A percentile compares a stretch with the other conserved stretches of the same genome.
Conservation (phyloP, 1,140 invertebrate genomes). For the Zaprionus inermis region DNA sequence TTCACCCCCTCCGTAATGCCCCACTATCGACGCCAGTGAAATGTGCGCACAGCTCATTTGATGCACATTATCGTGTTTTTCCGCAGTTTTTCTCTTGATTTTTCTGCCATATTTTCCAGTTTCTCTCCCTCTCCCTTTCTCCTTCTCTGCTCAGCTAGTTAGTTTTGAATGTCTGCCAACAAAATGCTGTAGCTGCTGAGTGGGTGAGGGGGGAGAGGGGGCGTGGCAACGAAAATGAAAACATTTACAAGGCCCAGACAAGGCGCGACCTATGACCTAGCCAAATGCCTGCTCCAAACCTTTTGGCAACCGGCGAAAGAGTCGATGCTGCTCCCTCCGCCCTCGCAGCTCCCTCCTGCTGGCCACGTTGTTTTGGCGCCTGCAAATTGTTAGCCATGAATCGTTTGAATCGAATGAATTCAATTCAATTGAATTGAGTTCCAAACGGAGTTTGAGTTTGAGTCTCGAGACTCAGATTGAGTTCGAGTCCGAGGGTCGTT, state of each 20-base stretch:
- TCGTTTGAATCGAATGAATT: slow-evolving; percentile 53
- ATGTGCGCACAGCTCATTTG: slow-evolving; percentile 81
- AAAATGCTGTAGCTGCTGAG: not conserved
- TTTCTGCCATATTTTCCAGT: slow-evolving; percentile 1
- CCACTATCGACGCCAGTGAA: slow-evolving; percentile 58
- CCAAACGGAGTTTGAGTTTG: slow-evolving; percentile 23
- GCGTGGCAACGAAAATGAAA: slow-evolving; percentile 58
- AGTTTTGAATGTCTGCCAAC: slow-evolving; percentile 73
- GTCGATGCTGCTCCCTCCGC: too few relatives aligned
- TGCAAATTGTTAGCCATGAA: slow-evolving; percentile 77
- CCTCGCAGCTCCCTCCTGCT: too few relatives aligned
- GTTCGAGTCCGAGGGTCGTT: slow-evolving; percentile 38
- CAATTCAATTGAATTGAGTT: slow-evolving; percentile 57
- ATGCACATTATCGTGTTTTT: slow-evolving; percentile 80
- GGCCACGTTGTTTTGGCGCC: slow-evolving; percentile 73
- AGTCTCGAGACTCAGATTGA: slow-evolving; percentile 28
- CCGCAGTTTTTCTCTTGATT: slow-evolving; percentile 39
- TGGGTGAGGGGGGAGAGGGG: not conserved
- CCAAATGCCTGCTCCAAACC: not conserved
- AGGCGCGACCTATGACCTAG: slow-evolving; percentile 47
- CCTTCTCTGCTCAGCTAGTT: slow-evolving; percentile 33
- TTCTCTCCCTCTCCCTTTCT: slow-evolving; percentile 13
- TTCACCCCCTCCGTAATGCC: too few relatives aligned
- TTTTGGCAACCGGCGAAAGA: too few relatives aligned
- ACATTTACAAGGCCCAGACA: slow-evolving; percentile 69